These are phyloP conservation scores for Idaea dimidiata DNA, from an alignment of 2,888 invertebrate species.

Conservation along the genomic window DNA sequence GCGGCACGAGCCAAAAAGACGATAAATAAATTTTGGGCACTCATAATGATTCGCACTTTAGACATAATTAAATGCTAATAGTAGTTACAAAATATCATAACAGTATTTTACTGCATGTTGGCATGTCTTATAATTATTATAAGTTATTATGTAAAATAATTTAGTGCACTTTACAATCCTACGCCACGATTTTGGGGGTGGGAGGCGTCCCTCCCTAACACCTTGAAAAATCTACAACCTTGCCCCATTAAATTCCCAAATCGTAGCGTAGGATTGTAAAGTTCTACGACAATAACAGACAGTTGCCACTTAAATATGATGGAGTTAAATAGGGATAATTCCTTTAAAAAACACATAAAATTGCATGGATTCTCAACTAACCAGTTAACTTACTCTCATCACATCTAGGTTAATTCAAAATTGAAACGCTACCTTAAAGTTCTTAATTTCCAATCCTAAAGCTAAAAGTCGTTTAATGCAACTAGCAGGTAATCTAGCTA, in stretches of 20 bases:
- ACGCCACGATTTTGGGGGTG: too few relatives aligned
- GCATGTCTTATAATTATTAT: too few relatives aligned
- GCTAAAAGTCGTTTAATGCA: background rate
- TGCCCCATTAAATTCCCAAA: too few relatives aligned
- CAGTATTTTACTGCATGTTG: too few relatives aligned
- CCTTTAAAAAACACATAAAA: background rate
- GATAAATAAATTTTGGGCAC: background rate
- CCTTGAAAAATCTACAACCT: too few relatives aligned
- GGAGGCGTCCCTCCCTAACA: too few relatives aligned
- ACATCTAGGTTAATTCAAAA: background rate
- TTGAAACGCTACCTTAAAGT: background rate
- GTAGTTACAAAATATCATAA: too few relatives aligned
- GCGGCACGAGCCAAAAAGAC: slow-evolving; percentile 20
- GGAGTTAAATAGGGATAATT: too few relatives aligned
- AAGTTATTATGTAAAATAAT: background rate
- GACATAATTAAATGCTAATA: background rate
- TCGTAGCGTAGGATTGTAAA: too few relatives aligned
- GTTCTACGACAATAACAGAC: too few relatives aligned
- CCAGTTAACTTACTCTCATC: background rate
- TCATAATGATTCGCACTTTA: background rate
- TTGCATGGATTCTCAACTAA: background rate
- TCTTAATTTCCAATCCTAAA: background rate
- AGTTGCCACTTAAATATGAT: too few relatives aligned
- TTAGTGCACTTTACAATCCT: too few relatives aligned
- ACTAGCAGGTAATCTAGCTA: background rate